Percentiles rank a stretch among this genome's conserved stretches.
phyloP scores from a whole-genome alignment of 2,888 invertebrate species.

The Rhimphoctona megacephalus region DNA sequence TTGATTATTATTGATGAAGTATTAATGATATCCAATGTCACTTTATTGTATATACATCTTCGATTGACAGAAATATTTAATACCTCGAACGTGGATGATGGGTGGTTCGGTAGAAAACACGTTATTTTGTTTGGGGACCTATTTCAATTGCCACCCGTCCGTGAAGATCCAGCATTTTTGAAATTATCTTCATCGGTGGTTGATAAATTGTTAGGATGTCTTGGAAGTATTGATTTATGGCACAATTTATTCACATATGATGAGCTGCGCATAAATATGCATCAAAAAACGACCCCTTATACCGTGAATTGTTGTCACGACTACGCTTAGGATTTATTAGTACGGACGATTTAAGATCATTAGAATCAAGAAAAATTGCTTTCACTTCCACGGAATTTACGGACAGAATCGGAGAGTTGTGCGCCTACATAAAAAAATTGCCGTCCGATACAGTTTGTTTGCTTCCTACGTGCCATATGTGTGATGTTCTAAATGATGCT shows the following conservation, averaged over 20 bases:
- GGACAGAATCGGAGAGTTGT: constrained; percentile 69
- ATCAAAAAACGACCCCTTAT: constrained; percentile 70
- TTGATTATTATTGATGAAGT: constrained; percentile 74
- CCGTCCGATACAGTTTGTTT: constrained; percentile 75
- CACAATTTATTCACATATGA: constrained; percentile 73
- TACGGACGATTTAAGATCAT: constrained; percentile 22
- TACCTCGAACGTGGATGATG: constrained; percentile 71
- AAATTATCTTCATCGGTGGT: constrained; percentile 68
- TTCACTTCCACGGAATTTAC: constrained; percentile 26
- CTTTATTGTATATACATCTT: constrained; percentile 71
- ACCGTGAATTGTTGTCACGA: constrained; percentile 70
- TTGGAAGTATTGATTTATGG: constrained; percentile 73
- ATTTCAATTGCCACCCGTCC: constrained; percentile 75
- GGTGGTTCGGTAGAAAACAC: constrained; percentile 75
- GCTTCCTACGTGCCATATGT: constrained; percentile 76
- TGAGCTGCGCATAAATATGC: constrained; percentile 75
- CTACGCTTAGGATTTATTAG: constrained; percentile 55
- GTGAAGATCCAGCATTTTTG: constrained; percentile 73
- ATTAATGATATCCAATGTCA: constrained; percentile 67
- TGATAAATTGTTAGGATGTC: constrained; percentile 71
- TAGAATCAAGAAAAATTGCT: constrained; percentile 53
- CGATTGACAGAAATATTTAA: constrained; percentile 74
- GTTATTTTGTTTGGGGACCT: constrained; percentile 75
- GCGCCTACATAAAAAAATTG: constrained; percentile 69
- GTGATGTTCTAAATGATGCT: constrained; percentile 74